Base-by-base conservation (phyloP, 2,113 vertebrate species). In the Climacteris rufus region DNA sequence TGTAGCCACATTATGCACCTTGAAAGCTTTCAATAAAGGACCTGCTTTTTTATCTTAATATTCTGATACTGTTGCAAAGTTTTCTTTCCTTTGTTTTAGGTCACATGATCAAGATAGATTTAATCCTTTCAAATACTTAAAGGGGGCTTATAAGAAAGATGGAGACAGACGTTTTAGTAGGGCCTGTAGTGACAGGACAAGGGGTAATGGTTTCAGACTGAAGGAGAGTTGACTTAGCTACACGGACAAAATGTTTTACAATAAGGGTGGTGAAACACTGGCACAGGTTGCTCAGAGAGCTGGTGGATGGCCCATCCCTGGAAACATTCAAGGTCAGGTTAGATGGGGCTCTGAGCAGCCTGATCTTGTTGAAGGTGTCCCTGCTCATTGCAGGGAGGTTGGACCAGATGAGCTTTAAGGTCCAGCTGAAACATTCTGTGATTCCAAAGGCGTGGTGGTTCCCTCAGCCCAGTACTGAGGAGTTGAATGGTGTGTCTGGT, bases 231-330 rank as follows among this genome's bases (percentile, higher is more conserved):
- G 35, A 18, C 15, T 39, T 52, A 11, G 24, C 13, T 40, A 15
- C 2, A 49, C 24, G 0, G 3, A 56, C 18, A n/a, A 70, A 3
- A 27, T 27, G 12, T 57, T 53, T 70, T 56, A 24, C 2, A 0
- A 0, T 33, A 45, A 44, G 14, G 11, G 7, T 69, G 24, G 33
- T 74, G 17, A 69, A 53, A 39, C 0, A 0, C 33, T 69, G 50
- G 68, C 2, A 10, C 18, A 40, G 44, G 8, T 24, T 81, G 11
- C 40, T 19, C 65, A 31, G 14, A 61, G 31, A 57, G 31, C 6
- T 39, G 24, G 40, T 60, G 5, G 69, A 7, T 65, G 65, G 37
- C 64, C 42, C 19, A 27, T 57, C 60, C 52, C 42, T 79, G 39
- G 60, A 28, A 65, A 37, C 6, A 12, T 15, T 61, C 75, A 16